phyloP scores from a whole-genome alignment of 37 sponge, comb jelly and placozoan species.

The Tethya wilhelma region DNA sequence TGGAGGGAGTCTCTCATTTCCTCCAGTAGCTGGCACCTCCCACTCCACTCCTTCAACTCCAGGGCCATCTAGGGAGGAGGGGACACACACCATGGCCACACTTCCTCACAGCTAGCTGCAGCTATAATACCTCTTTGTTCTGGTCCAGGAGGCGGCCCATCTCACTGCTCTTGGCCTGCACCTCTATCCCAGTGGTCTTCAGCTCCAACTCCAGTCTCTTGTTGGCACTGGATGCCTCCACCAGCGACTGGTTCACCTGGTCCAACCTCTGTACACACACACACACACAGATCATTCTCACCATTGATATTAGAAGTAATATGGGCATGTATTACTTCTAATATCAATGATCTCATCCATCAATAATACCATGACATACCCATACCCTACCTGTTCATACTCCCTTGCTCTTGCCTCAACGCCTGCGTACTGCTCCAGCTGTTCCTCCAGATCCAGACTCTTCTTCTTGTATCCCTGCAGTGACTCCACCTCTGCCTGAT shows the following conservation, averaged over 20 bases:
- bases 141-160: constrained; percentile 1
- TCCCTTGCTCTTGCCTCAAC: no score
- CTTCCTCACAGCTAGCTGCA: background rate
- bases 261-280: constrained; percentile 1
- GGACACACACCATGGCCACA: background rate
- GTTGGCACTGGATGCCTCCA: constrained; percentile 3
- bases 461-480: constrained; percentile 22
- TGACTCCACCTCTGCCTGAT: background rate
- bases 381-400: no score
- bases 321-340: no score
- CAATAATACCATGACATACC: no score
- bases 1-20: background rate
- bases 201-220: constrained; percentile 1
- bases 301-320: no score
- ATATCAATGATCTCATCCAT: no score
- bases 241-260: background rate
- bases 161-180: constrained; percentile 2
- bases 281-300: background rate
- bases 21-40: background rate
- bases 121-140: constrained; percentile 37
- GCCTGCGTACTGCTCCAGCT: background rate
- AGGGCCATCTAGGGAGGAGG: background rate
- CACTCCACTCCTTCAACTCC: background rate
- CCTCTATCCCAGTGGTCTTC: background rate
- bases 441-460: background rate